These are phyloP conservation scores for Iselma pallidipennis DNA, from an alignment of 2,888 invertebrate genomes.

Conservation along the genomic window DNA sequence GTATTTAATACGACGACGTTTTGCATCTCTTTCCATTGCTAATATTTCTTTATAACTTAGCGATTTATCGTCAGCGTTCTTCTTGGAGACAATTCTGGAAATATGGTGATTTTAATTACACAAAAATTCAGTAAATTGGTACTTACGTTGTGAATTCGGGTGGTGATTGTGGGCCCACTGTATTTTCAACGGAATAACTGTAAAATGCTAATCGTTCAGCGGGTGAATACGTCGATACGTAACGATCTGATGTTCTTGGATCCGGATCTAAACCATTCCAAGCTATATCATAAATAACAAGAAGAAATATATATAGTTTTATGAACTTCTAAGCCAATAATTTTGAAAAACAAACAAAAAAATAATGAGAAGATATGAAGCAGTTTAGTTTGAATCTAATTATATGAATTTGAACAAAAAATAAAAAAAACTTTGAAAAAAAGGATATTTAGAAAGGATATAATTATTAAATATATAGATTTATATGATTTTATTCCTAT, in stretches of 20 bases:
- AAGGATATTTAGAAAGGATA: constrained; percentile 48
- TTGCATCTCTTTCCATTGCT: constrained; percentile 63
- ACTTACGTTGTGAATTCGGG: constrained; percentile 54
- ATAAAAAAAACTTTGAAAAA: constrained; percentile 23
- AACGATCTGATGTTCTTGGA: constrained; percentile 51
- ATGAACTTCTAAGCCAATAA: too few species aligned
- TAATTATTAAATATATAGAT: constrained; percentile 23
- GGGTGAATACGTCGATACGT: constrained; percentile 56
- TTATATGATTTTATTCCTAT: constrained; percentile 17
- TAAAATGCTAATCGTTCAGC: constrained; percentile 64
- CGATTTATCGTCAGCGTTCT: constrained; percentile 46
- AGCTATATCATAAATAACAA: constrained; percentile 38
- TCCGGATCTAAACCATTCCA: constrained; percentile 53
- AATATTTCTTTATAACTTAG: constrained; percentile 56
- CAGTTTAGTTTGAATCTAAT: not conserved
- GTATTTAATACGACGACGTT: constrained; percentile 64
- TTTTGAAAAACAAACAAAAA: too few species aligned
- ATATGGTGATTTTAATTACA: constrained; percentile 3
- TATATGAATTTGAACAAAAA: not conserved
- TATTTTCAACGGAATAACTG: constrained; percentile 57
- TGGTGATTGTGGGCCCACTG: constrained; percentile 43
- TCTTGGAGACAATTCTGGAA: constrained; percentile 28
- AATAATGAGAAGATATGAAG: constrained; percentile 32
- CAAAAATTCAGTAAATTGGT: not conserved
- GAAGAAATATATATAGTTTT: too few species aligned